Evolutionary conservation across 2,888 invertebrate genomes (phyloP), one percentile per base, ranked within the genome.

Genomic region (Colostygia pectinataria): DNA sequence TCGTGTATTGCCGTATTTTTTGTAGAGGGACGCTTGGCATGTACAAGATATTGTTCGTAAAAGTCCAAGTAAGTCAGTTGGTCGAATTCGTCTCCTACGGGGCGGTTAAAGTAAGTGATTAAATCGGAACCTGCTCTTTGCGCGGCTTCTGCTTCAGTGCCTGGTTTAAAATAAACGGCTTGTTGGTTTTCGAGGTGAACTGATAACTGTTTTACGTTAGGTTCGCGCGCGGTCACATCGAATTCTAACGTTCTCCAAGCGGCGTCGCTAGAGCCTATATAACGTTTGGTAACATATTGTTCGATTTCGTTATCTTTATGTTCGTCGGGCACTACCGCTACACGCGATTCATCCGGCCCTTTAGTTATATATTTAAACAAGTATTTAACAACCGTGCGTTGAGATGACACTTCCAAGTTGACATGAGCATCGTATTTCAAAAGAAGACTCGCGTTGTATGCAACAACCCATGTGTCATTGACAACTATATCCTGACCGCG

Each of bases 341-440:
- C 49, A n/a, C 46, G 28, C n/a, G 49, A 18, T 8, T 49, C 42
- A 12, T 42, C 42, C n/a, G n/a, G n/a, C n/a, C n/a, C n/a, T n/a
- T n/a, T n/a, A n/a, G n/a, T n/a, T n/a, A n/a, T n/a, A n/a, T n/a
- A n/a, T n/a, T n/a, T n/a, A n/a, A n/a, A n/a, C n/a, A n/a, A n/a
- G n/a, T n/a, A n/a, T n/a, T n/a, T n/a, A n/a, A n/a, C n/a, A n/a
- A n/a, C n/a, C n/a, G n/a, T n/a, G n/a, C n/a, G n/a, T n/a, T n/a
- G n/a, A n/a, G n/a, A n/a, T n/a, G n/a, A n/a, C n/a, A n/a, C n/a
- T n/a, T n/a, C n/a, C n/a, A n/a, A n/a, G n/a, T n/a, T n/a, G n/a
- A n/a, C n/a, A n/a, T n/a, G n/a, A n/a, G n/a, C n/a, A n/a, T n/a
- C n/a, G n/a, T n/a, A n/a, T n/a, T n/a, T n/a, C n/a, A n/a, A n/a